These are phyloP conservation scores for Diglossa cyanea DNA, from an alignment of 2,797 vertebrate species.

Conservation along the genomic window DNA sequence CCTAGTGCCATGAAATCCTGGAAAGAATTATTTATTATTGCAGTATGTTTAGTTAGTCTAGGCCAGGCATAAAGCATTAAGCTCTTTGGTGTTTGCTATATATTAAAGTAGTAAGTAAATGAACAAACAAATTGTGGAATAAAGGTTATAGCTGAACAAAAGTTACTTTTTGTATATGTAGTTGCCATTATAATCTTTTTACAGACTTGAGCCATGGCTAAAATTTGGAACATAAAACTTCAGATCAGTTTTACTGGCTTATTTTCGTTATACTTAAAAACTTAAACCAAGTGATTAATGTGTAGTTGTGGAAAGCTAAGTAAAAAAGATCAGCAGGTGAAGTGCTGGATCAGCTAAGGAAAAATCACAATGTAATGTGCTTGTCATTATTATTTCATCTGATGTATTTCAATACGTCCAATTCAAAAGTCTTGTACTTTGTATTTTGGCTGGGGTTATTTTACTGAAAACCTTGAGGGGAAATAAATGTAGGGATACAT, in stretches of 20 bases:
- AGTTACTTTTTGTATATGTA: neutral
- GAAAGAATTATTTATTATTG: neutral
- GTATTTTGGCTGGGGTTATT: neutral
- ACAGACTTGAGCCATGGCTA: neutral
- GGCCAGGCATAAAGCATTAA: neutral
- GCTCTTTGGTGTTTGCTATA: neutral
- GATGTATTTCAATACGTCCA: neutral
- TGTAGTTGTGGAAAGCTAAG: neutral
- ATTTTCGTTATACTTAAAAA: neutral
- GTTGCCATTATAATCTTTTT: neutral
- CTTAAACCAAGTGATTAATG: neutral
- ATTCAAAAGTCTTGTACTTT: neutral
- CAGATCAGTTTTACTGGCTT: neutral
- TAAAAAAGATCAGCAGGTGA: neutral
- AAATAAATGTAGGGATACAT: rapidly evolving
- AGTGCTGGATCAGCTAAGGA: neutral
- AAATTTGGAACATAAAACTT: neutral
- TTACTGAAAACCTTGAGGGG: neutral
- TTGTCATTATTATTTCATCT: neutral
- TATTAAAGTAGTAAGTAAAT: neutral
- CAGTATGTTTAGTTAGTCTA: neutral
- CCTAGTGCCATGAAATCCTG: neutral
- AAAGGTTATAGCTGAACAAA: neutral
- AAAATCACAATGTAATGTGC: neutral
- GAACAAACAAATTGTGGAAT: neutral